Percentiles rank a stretch among this genome's conserved stretches.
Conservation (phyloP, 1,140 invertebrate species). For the Drosophila lacteicornis region DNA sequence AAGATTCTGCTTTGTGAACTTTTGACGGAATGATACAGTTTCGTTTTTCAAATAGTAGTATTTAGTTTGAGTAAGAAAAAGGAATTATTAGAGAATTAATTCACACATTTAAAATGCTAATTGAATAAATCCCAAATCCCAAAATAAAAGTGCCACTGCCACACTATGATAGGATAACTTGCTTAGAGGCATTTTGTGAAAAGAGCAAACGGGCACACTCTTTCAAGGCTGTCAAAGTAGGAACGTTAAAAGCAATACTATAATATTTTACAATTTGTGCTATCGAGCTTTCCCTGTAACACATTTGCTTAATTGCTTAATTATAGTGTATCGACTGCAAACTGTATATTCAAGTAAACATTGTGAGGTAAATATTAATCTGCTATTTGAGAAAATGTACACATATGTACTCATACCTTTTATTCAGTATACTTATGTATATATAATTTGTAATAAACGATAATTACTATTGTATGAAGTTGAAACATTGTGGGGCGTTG, state of each 20-base stretch:
- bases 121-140: too few relatives aligned
- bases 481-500: background rate
- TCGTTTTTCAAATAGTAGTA: background rate
- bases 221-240: too few relatives aligned
- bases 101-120: background rate
- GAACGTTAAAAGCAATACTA: too few relatives aligned
- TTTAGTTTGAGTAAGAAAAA: too few relatives aligned
- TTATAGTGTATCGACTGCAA: background rate
- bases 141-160: background rate
- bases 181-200: too few relatives aligned
- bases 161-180: too few relatives aligned
- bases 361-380: background rate
- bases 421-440: background rate
- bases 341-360: background rate
- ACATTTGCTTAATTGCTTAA: background rate
- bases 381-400: background rate
- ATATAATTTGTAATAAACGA: slow-evolving; percentile 3
- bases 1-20: background rate
- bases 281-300: background rate
- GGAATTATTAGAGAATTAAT: too few relatives aligned
- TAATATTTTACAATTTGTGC: too few relatives aligned
- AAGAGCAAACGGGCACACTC: too few relatives aligned
- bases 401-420: background rate
- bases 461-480: slow-evolving; percentile 17
- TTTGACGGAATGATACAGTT: background rate